A percentile compares a stretch with the other conserved stretches of the same genome.
Evolutionary conservation across 2,888 invertebrate species (phyloP).

Genomic region (Syritta pipiens): DNA sequence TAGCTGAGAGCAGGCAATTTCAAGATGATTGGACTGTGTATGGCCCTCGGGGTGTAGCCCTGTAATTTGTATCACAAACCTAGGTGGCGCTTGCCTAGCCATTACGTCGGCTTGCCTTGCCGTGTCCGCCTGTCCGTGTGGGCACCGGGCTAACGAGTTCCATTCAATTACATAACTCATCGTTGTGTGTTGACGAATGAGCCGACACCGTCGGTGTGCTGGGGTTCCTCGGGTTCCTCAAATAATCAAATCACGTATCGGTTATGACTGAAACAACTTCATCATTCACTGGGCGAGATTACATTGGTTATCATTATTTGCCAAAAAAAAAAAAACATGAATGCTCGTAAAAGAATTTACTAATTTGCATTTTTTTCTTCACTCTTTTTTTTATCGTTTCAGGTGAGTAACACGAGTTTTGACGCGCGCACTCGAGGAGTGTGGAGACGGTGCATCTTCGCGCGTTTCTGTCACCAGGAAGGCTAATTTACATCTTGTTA

Average conservation of each 20-base stretch:
- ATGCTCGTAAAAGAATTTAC: conserved; percentile 27
- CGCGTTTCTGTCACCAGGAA: conserved; percentile 57
- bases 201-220: neutral
- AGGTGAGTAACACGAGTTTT: conserved; percentile 65
- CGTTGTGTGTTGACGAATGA: conserved; percentile 34
- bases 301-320: conserved; percentile 61
- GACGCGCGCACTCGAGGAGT: conserved; percentile 29
- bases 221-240: conserved; percentile 15
- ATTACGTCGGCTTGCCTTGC: conserved; percentile 20
- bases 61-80: conserved; percentile 31
- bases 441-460: conserved; percentile 54
- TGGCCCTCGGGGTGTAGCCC: conserved; percentile 10
- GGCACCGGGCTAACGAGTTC: conserved; percentile 16
- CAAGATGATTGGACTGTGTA: conserved; percentile 37
- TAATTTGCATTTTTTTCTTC: conserved; percentile 58
- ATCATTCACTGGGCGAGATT: conserved; percentile 58
- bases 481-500: conserved; percentile 68
- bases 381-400: conserved; percentile 51
- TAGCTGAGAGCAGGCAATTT: conserved; percentile 38
- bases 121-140: conserved; percentile 40
- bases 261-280: conserved; percentile 63
- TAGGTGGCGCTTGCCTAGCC: conserved; percentile 40
- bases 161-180: conserved; percentile 49
- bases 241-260: conserved; percentile 63
- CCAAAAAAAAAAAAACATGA: conserved; percentile 29